phyloP scores from a whole-genome alignment of 2,797 vertebrate genomes.

The Prionace glauca region DNA sequence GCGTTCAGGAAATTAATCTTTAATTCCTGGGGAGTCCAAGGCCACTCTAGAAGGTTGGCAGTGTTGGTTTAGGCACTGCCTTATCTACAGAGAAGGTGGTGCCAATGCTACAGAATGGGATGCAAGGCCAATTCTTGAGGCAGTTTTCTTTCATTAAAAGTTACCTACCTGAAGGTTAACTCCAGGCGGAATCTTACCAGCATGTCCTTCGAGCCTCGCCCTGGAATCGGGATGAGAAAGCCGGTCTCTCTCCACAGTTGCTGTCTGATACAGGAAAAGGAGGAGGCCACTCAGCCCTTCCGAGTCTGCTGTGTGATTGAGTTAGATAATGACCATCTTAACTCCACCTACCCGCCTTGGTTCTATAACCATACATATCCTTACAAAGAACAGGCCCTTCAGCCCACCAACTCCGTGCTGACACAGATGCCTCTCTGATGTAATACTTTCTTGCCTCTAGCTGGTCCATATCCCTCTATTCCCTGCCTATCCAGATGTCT shows the following conservation, averaged over 20 bases:
- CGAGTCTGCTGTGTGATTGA: not conserved
- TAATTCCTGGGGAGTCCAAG: not conserved
- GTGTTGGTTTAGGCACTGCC: not conserved
- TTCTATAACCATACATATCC: not conserved
- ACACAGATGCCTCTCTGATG: too few species aligned
- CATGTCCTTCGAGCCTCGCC: too few species aligned
- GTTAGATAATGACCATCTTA: not conserved
- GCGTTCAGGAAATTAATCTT: not conserved
- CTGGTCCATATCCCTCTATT: too few species aligned
- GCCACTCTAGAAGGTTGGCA: not conserved
- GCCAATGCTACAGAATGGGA: not conserved
- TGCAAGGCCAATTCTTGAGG: not conserved
- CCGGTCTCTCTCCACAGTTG: not conserved
- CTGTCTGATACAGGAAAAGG: not conserved
- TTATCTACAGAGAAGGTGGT: not conserved
- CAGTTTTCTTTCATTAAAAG: not conserved
- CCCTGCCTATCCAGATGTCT: too few species aligned
- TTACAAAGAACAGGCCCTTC: too few species aligned
- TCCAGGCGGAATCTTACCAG: not conserved
- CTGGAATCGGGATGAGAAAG: too few species aligned
- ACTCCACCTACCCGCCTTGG: not conserved
- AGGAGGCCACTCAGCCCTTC: not conserved
- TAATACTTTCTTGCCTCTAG: too few species aligned
- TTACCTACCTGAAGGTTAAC: not conserved
- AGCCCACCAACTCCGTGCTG: too few species aligned